Percentiles rank a stretch among this genome's conserved stretches.
Conservation (phyloP, 2,888 invertebrate genomes). For the Portevinia maculata region DNA sequence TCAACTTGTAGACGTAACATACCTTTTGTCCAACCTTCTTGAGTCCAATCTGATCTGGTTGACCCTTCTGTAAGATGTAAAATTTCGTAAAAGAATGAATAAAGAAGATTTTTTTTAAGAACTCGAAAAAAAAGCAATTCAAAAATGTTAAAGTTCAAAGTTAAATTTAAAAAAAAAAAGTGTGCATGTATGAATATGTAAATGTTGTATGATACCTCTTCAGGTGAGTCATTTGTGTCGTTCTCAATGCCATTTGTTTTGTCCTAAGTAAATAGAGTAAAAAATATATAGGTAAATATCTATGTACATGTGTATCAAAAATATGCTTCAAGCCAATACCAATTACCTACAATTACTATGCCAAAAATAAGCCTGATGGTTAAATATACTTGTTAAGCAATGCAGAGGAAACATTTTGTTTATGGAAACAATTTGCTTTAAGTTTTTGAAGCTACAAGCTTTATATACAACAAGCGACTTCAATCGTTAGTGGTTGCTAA, state of each 20-base stretch:
- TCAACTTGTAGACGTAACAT: no score
- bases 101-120: conserved; percentile 17
- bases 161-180: conserved; percentile 6
- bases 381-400: background rate
- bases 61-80: conserved; percentile 75
- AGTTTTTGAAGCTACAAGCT: no score
- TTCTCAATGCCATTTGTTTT: conserved; percentile 40
- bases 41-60: conserved; percentile 77
- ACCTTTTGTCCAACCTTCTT: conserved; percentile 79
- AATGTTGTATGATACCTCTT: conserved; percentile 37
- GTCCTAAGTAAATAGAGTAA: conserved; percentile 15
- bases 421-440: no score
- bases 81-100: conserved; percentile 9
- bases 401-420: no score
- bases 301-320: background rate
- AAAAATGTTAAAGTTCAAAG: conserved; percentile 25
- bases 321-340: no score
- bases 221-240: conserved; percentile 32
- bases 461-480: no score
- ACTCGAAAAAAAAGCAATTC: background rate
- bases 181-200: conserved; percentile 6
- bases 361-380: no score
- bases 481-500: no score
- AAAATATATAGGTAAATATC: background rate
- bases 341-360: no score